Percentiles rank a stretch among this genome's conserved stretches.
phyloP scores from a whole-genome alignment of 37 sponge, comb jelly and placozoan genomes.

The Theonella swinhoei region DNA sequence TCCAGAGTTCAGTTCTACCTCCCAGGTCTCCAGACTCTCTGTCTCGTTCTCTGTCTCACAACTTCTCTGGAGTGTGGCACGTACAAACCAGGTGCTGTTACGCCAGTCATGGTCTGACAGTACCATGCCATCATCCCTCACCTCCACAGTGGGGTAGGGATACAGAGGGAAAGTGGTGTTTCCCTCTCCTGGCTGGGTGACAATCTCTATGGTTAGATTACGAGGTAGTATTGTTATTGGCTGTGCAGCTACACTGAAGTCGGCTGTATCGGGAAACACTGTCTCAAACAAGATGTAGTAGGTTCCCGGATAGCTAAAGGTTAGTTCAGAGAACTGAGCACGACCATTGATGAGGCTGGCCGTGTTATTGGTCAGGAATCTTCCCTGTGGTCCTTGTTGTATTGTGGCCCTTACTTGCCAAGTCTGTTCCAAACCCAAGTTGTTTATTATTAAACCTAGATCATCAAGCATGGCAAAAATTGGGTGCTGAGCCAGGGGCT shows the following conservation, averaged over 20 bases:
- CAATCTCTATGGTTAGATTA: constrained; percentile 22
- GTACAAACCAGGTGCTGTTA: constrained; percentile 61
- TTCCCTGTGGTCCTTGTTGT: constrained; percentile 6
- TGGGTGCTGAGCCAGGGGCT: neutral
- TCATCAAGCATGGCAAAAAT: constrained; percentile 54
- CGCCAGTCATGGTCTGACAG: constrained; percentile 70
- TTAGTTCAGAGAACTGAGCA: constrained; percentile 63
- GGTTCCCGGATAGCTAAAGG: constrained; percentile 64
- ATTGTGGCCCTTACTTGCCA: constrained; percentile 61
- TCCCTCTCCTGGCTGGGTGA: constrained; percentile 30
- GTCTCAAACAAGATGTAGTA: constrained; percentile 58
- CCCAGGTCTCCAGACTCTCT: constrained; percentile 24
- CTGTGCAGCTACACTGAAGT: constrained; percentile 24
- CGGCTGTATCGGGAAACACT: constrained; percentile 47
- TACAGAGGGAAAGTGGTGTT: constrained; percentile 51
- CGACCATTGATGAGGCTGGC: constrained; percentile 49
- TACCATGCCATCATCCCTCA: constrained; percentile 39
- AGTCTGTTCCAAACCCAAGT: constrained; percentile 47
- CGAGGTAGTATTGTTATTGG: constrained; percentile 12
- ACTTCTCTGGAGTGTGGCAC: neutral
- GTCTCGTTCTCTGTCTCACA: too few relatives aligned
- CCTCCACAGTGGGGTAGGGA: constrained; percentile 43
- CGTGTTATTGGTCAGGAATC: constrained; percentile 6
- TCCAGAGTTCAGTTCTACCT: constrained; percentile 8
- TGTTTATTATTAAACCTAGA: constrained; percentile 15